These are phyloP conservation scores for Tamandua tetradactyla DNA, from an alignment of 2,797 vertebrate genomes.

Conservation along the genomic window DNA sequence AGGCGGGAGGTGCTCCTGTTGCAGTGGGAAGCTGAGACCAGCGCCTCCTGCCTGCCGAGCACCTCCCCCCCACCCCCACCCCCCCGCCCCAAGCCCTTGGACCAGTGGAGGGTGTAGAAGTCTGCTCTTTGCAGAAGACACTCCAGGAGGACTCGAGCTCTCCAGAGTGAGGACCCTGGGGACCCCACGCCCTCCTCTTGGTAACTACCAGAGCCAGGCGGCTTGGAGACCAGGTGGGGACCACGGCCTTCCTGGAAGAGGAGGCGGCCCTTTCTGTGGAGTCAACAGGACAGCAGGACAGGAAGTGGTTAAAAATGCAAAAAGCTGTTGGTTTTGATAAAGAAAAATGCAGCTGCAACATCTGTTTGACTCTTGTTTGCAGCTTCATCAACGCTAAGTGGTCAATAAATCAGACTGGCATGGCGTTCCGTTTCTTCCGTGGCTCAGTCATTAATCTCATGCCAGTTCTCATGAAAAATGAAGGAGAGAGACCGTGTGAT, in stretches of 20 bases:
- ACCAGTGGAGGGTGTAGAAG: accelerated
- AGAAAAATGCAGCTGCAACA: slow-evolving; percentile 94
- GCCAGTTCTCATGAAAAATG: slow-evolving; percentile 87
- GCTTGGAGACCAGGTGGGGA: neutral
- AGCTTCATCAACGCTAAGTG: slow-evolving; percentile 98
- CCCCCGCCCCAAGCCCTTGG: neutral
- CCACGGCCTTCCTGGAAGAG: accelerated
- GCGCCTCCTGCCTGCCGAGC: accelerated
- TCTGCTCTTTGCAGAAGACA: neutral
- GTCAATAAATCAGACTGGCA: slow-evolving; percentile 96
- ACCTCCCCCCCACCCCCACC: too few species aligned
- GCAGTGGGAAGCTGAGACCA: neutral
- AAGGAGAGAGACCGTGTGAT: slow-evolving; percentile 82
- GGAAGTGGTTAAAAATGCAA: slow-evolving; percentile 80
- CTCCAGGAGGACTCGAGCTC: accelerated
- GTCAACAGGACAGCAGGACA: slow-evolving; percentile 35
- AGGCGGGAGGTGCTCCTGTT: neutral
- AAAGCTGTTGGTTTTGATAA: slow-evolving; percentile 86
- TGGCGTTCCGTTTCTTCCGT: slow-evolving; percentile 88
- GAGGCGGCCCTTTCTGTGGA: neutral
- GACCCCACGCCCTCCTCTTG: accelerated
- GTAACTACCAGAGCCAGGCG: neutral
- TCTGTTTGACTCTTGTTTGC: slow-evolving; percentile 94
- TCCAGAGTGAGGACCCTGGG: neutral
- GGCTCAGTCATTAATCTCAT: slow-evolving; percentile 92